phyloP scores from a whole-genome alignment of 2,113 vertebrate species.

The Tautogolabrus adspersus region DNA sequence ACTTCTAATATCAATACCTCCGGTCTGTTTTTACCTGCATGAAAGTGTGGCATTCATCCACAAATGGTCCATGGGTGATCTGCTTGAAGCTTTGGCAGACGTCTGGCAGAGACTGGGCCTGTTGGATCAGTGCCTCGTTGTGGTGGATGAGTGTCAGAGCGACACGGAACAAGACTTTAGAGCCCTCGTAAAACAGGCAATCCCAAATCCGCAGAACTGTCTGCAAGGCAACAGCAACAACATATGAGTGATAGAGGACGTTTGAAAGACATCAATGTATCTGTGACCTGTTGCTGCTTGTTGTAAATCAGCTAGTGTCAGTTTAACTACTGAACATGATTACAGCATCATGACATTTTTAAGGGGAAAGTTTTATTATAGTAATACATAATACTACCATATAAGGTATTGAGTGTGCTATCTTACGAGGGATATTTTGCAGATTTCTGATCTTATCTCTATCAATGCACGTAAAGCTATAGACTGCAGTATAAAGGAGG shows the following conservation, averaged over 20 bases:
- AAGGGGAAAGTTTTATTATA: no score
- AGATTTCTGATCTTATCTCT: no score
- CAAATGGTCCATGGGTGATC: conserved; percentile 88
- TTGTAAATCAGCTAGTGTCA: no score
- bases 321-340: no score
- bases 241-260: not conserved
- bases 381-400: no score
- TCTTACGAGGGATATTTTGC: no score
- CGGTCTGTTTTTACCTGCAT: conserved; percentile 91
- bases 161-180: conserved; percentile 96
- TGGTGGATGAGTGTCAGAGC: conserved; percentile 94
- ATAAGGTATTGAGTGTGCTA: no score
- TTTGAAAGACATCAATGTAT: not conserved
- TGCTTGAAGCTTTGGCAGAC: conserved; percentile 92
- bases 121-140: conserved; percentile 88
- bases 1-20: not conserved
- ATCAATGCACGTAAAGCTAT: no score
- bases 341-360: no score
- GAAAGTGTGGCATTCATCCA: conserved; percentile 92
- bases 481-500: no score
- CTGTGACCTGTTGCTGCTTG: no score
- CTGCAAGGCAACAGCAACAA: conserved; percentile 72
- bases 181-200: conserved; percentile 96
- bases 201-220: conserved; percentile 98
- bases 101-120: conserved; percentile 89